phyloP scores from a whole-genome alignment of 2,113 vertebrate species.

The Taxidea taxus region DNA sequence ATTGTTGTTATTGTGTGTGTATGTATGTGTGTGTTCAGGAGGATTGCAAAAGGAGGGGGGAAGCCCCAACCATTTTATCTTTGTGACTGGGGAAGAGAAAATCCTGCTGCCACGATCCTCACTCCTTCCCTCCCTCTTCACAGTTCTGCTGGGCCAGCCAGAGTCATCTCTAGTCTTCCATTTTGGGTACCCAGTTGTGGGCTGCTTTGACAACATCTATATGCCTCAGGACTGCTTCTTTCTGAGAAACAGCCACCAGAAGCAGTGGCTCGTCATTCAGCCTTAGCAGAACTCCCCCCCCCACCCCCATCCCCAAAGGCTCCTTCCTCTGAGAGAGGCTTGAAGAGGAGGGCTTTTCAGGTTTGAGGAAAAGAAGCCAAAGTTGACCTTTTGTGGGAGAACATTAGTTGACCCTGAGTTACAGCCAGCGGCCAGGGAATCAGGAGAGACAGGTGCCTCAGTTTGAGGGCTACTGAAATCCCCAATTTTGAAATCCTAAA shows the following conservation, averaged over 20 bases:
- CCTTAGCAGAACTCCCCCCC: not conserved
- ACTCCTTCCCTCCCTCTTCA: not conserved
- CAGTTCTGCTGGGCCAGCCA: not conserved
- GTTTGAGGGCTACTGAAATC: not conserved
- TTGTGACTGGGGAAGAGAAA: not conserved
- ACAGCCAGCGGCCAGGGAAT: not conserved
- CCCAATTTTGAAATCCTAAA: not conserved
- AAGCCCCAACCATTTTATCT: not conserved
- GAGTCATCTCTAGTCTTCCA: not conserved
- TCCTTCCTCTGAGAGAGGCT: not conserved
- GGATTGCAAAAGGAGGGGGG: not conserved
- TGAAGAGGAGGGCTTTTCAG: not conserved
- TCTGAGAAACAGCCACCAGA: not conserved
- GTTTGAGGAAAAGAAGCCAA: not conserved
- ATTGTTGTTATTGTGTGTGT: not conserved
- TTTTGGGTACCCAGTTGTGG: not conserved
- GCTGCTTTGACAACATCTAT: not conserved
- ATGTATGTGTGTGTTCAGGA: not conserved
- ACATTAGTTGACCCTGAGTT: not conserved
- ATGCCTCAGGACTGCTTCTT: not conserved
- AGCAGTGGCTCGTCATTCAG: not conserved
- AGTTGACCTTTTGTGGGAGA: not conserved
- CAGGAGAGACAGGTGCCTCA: not conserved
- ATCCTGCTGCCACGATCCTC: not conserved
- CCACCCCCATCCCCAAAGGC: accelerated